Evolutionary conservation across 2,797 vertebrate genomes (phyloP).

Genomic region (Rhabdophis nuchalis): DNA sequence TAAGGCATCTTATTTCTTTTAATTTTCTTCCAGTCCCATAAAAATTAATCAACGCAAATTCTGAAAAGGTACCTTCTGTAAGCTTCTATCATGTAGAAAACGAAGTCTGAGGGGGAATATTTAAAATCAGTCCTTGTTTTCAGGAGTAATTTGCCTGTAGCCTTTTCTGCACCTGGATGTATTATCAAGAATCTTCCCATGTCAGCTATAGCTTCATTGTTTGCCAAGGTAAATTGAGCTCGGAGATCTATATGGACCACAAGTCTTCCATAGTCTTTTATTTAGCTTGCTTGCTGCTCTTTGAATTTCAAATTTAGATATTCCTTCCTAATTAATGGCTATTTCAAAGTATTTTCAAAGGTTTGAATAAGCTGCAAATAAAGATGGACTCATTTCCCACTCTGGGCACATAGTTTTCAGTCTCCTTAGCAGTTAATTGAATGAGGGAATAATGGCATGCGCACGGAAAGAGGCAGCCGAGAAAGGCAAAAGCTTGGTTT

Average conservation of each 20-base stretch:
- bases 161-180: not conserved
- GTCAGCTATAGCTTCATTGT: not conserved
- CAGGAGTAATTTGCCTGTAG: not conserved
- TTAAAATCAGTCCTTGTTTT: not conserved
- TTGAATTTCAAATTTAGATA: slow-evolving; percentile 77
- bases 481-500: slow-evolving; percentile 65
- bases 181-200: slow-evolving; percentile 2
- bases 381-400: slow-evolving; percentile 62
- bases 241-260: slow-evolving; percentile 38
- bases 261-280: slow-evolving; percentile 55
- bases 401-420: slow-evolving; percentile 70
- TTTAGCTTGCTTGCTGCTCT: slow-evolving; percentile 61
- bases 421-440: slow-evolving; percentile 90
- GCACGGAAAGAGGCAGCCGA: slow-evolving; percentile 55
- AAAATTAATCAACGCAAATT: not conserved
- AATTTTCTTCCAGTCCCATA: not conserved
- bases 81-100: not conserved
- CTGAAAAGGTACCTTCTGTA: not conserved
- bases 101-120: not conserved
- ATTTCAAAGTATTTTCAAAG: slow-evolving; percentile 76
- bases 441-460: slow-evolving; percentile 75
- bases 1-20: not conserved
- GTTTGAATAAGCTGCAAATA: slow-evolving; percentile 77
- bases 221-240: slow-evolving; percentile 21
- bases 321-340: slow-evolving; percentile 83